Evolutionary conservation across 1,140 invertebrate genomes (phyloP).

Genomic region (Drosophila mayri): DNA sequence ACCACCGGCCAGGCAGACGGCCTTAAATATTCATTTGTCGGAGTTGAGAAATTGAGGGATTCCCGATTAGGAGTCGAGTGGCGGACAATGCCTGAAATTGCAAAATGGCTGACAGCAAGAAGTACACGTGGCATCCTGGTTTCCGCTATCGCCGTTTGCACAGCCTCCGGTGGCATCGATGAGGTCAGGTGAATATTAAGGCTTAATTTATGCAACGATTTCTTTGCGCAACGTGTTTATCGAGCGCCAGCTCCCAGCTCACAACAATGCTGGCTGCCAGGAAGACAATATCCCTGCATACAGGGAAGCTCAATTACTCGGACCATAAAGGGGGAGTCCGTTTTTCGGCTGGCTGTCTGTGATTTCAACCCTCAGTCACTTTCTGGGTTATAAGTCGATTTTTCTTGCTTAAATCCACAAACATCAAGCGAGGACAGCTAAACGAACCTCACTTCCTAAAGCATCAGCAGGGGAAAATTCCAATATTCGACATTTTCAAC

Average conservation of each 20-base stretch:
- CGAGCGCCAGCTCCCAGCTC: conserved; percentile 5
- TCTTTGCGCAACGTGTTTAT: conserved; percentile 72
- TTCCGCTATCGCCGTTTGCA: conserved; percentile 56
- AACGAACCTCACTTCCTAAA: conserved; percentile 13
- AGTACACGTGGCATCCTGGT: conserved; percentile 34
- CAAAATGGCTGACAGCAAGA: conserved; percentile 38
- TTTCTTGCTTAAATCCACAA: conserved; percentile 28
- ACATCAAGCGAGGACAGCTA: conserved; percentile 7
- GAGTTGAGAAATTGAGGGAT: conserved; percentile 60
- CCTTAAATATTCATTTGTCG: conserved; percentile 73
- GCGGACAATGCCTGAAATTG: conserved; percentile 8
- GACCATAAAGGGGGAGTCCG: not conserved
- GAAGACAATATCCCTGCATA: conserved; percentile 6
- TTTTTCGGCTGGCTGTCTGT: not conserved
- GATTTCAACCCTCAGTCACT: not conserved
- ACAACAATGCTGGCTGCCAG: conserved; percentile 21
- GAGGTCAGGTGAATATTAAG: conserved; percentile 54
- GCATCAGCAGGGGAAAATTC: conserved; percentile 10
- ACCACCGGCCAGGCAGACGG: conserved; percentile 16
- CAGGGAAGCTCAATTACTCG: conserved; percentile 13
- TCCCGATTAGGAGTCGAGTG: conserved; percentile 23
- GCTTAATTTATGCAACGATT: conserved; percentile 73
- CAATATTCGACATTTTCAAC: not conserved
- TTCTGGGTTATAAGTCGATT: conserved; percentile 8
- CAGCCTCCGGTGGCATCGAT: conserved; percentile 59